These are phyloP conservation scores for Drosophila mimica DNA, from an alignment of 2,888 invertebrate genomes.

Conservation along the genomic window DNA sequence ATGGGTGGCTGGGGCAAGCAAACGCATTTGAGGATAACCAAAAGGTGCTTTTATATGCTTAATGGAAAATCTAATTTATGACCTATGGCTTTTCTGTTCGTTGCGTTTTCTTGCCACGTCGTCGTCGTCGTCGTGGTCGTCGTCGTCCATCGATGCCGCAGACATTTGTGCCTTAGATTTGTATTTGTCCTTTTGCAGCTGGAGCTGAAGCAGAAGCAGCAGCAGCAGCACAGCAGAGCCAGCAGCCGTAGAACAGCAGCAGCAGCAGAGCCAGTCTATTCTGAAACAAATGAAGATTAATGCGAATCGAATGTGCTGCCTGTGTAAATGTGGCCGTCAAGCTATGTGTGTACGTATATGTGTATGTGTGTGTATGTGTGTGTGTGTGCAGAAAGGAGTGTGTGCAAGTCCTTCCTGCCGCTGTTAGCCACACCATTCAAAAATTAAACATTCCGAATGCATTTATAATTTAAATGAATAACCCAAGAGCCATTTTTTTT, in stretches of 20 bases:
- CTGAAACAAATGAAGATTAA: slow-evolving; percentile 81
- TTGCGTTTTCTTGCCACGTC: slow-evolving; percentile 71
- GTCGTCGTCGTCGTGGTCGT: slow-evolving; percentile 24
- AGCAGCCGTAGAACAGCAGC: slow-evolving; percentile 4
- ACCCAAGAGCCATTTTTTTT: slow-evolving; percentile 53
- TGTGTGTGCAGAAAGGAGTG: slow-evolving; percentile 19
- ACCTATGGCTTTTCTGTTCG: slow-evolving; percentile 81
- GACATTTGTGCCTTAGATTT: slow-evolving; percentile 80
- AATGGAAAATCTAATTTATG: slow-evolving; percentile 81
- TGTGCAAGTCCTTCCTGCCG: slow-evolving; percentile 19
- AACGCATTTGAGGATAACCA: slow-evolving; percentile 82
- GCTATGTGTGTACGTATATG: slow-evolving; percentile 3
- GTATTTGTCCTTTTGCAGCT: slow-evolving; percentile 75
- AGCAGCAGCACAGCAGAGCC: slow-evolving; percentile 1
- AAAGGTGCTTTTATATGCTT: slow-evolving; percentile 81
- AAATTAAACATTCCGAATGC: slow-evolving; percentile 82
- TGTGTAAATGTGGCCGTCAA: slow-evolving; percentile 68
- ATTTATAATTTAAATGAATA: slow-evolving; percentile 82
- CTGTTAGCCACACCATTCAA: slow-evolving; percentile 70
- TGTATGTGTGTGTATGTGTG: slow-evolving; percentile 16
- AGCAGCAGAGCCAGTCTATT: slow-evolving; percentile 70
- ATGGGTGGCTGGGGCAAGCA: slow-evolving; percentile 12
- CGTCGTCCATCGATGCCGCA: slow-evolving; percentile 75
- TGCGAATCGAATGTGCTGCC: slow-evolving; percentile 81
- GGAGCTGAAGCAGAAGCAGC: slow-evolving; percentile 25